Percentiles rank a stretch among this genome's conserved stretches.
These are phyloP conservation scores for Pimephales promelas DNA, from an alignment of 2,113 vertebrate genomes.

Conservation along the genomic window DNA sequence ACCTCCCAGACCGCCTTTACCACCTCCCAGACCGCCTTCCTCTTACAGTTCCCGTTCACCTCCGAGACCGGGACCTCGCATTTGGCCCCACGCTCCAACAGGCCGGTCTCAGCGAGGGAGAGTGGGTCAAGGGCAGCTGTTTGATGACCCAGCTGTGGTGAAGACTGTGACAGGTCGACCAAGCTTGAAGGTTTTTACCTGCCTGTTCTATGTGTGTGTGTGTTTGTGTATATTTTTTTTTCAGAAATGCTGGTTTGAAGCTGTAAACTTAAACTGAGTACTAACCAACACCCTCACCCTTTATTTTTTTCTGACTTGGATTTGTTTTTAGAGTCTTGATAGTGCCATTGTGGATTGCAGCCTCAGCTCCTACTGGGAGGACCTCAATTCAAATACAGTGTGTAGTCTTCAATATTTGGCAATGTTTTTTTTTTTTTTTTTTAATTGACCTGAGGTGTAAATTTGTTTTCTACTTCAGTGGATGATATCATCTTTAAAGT, in stretches of 20 bases:
- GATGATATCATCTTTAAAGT: slow-evolving; percentile 61
- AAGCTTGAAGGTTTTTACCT: slow-evolving; percentile 78
- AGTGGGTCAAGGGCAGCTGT: slow-evolving; percentile 64
- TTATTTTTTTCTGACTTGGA: not conserved
- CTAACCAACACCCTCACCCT: not conserved
- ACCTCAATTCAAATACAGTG: slow-evolving; percentile 67
- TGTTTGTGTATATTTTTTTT: no score
- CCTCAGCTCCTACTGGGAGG: slow-evolving; percentile 64
- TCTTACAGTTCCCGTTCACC: slow-evolving; percentile 18
- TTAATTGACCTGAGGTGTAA: not conserved
- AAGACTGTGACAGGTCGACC: slow-evolving; percentile 78
- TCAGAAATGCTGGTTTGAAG: not conserved
- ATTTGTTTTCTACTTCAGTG: slow-evolving; percentile 51
- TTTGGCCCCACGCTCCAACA: slow-evolving; percentile 25
- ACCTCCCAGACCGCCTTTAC: slow-evolving; percentile 48
- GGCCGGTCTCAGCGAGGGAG: slow-evolving; percentile 58
- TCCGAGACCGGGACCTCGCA: slow-evolving; percentile 47
- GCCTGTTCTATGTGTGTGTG: no score
- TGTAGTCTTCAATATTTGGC: slow-evolving; percentile 29
- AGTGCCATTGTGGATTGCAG: slow-evolving; percentile 82
- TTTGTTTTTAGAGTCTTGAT: slow-evolving; percentile 78
- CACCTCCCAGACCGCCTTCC: slow-evolving; percentile 20
- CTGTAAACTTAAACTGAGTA: not conserved
- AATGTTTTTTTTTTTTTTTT: not conserved
- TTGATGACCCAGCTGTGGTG: slow-evolving; percentile 87